Evolutionary conservation across 2,888 invertebrate species (phyloP).

Genomic region (Baccha elongata): DNA sequence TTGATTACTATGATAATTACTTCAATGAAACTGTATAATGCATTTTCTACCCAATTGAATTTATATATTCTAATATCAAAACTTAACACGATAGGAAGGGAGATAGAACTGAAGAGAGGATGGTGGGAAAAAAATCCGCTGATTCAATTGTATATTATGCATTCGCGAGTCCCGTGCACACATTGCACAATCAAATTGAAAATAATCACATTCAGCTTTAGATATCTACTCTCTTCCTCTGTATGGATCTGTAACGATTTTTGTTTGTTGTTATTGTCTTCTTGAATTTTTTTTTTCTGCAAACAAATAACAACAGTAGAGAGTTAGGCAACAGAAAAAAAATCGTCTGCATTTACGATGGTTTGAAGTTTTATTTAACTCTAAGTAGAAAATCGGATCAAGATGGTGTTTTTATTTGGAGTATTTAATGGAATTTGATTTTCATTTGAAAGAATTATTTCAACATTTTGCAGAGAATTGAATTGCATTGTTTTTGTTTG

Average conservation of each 20-base stretch:
- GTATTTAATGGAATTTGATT: conserved; percentile 12
- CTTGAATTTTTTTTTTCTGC: background rate
- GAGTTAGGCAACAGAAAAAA: background rate
- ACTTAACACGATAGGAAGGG: background rate
- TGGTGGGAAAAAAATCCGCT: conserved; percentile 28
- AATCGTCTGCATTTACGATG: conserved; percentile 26
- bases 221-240: background rate
- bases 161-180: conserved; percentile 23
- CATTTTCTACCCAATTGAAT: conserved; percentile 33
- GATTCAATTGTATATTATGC: conserved; percentile 53
- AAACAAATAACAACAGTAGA: conserved; percentile 3
- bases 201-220: conserved; percentile 43
- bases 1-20: conserved; percentile 43
- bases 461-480: background rate
- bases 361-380: conserved; percentile 18
- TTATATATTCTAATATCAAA: conserved; percentile 9
- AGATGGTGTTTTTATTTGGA: conserved; percentile 1
- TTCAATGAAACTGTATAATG: conserved; percentile 47
- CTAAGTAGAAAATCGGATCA: conserved; percentile 21
- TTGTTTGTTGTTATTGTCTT: conserved; percentile 1
- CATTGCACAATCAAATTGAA: conserved; percentile 56
- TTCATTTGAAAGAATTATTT: conserved; percentile 6
- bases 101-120: background rate
- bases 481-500: background rate
- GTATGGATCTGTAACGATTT: background rate